Percentiles rank a stretch among this genome's conserved stretches.
phyloP scores from a whole-genome alignment of 2,888 invertebrate species.

The Halocaridina rubra region DNA sequence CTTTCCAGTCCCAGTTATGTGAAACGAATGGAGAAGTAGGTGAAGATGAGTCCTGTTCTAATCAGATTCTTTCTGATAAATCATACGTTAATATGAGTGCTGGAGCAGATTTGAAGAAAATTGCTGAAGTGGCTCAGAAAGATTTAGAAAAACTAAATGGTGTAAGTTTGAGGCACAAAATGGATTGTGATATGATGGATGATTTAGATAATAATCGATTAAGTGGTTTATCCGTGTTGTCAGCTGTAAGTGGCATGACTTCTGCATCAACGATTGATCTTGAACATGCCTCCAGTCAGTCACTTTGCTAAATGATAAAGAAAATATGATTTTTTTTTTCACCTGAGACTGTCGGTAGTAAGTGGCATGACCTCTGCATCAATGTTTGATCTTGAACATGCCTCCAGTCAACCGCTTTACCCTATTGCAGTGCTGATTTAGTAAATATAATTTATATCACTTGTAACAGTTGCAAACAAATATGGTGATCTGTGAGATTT shows the following conservation, averaged over 20 bases:
- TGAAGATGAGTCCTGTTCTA: neutral
- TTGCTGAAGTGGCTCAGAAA: neutral
- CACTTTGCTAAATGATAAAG: constrained; percentile 48
- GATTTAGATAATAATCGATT: constrained; percentile 35
- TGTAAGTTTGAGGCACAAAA: constrained; percentile 9
- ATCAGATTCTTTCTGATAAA: constrained; percentile 3
- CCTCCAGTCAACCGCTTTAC: constrained; percentile 38
- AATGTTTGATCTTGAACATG: constrained; percentile 44
- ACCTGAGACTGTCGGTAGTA: constrained; percentile 33
- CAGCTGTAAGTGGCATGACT: constrained; percentile 51
- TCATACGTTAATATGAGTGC: constrained; percentile 53
- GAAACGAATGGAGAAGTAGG: neutral
- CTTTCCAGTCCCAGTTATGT: neutral
- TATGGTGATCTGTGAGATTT: too few relatives aligned
- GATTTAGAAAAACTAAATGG: constrained; percentile 29
- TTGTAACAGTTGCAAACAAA: too few relatives aligned
- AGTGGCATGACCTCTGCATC: constrained; percentile 53
- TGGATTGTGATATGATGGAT: constrained; percentile 3
- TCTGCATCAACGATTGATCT: constrained; percentile 49
- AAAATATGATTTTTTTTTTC: neutral
- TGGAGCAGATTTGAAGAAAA: neutral
- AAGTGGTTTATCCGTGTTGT: constrained; percentile 50
- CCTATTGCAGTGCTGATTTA: neutral
- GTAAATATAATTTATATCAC: too few relatives aligned
- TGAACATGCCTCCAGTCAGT: constrained; percentile 48